Evolutionary conservation across 2,888 invertebrate species (phyloP).

Genomic region (Agriopis aurantiaria): DNA sequence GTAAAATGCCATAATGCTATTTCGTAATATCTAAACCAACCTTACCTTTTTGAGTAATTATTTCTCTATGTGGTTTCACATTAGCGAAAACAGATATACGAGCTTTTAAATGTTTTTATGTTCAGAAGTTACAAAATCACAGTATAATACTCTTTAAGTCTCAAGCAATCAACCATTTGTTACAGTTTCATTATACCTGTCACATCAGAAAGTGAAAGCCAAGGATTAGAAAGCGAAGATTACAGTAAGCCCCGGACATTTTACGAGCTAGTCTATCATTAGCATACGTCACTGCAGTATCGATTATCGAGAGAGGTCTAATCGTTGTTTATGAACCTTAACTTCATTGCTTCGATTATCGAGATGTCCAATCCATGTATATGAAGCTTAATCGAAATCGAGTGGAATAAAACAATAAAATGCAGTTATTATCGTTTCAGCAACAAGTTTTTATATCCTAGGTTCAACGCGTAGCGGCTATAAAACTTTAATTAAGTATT

Average conservation of each 20-base stretch:
- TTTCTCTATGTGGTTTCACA: no score
- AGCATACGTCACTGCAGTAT: constrained; percentile 13
- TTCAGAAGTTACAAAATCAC: neutral
- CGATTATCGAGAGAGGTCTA: constrained; percentile 11
- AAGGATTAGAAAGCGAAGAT: constrained; percentile 24
- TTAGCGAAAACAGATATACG: no score
- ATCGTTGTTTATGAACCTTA: constrained; percentile 6
- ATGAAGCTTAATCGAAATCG: constrained; percentile 9
- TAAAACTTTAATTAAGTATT: constrained; percentile 27
- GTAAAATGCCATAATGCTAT: no score
- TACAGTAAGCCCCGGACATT: constrained; percentile 11
- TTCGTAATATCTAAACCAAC: no score
- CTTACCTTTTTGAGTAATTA: no score
- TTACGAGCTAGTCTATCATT: constrained; percentile 20
- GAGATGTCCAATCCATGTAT: constrained; percentile 5
- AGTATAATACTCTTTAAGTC: neutral
- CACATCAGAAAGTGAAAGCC: constrained; percentile 31
- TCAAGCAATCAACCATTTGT: constrained; percentile 5
- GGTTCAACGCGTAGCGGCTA: constrained; percentile 29
- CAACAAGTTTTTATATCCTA: constrained; percentile 25
- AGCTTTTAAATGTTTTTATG: neutral
- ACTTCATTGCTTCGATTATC: constrained; percentile 6
- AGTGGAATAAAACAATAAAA: constrained; percentile 2
- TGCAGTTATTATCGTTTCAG: neutral
- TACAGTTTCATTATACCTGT: constrained; percentile 28